Conservation (phyloP, 2,113 vertebrate genomes). For the Mus spicilegus region DNA sequence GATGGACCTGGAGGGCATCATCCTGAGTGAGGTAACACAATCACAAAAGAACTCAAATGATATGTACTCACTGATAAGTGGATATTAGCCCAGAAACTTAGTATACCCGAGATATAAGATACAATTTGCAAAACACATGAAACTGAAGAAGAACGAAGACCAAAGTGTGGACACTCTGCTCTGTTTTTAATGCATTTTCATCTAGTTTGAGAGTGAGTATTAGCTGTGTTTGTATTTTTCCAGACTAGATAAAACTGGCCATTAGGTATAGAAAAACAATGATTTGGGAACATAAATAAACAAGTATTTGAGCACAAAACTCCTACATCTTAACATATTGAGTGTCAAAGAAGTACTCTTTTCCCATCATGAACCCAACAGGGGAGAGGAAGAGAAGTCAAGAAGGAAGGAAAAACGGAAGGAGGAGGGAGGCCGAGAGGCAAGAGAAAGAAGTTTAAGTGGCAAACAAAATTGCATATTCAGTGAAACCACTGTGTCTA, state of each 20-base stretch:
- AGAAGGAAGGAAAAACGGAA: not conserved
- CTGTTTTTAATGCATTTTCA: not conserved
- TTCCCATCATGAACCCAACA: not conserved
- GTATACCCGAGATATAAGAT: too few species aligned
- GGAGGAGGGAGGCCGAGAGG: not conserved
- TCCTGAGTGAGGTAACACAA: too few species aligned
- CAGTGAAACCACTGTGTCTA: not conserved
- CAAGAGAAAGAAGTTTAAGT: not conserved
- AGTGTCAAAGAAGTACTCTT: not conserved
- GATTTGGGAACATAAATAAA: conserved; percentile 32
- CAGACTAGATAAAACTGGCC: not conserved
- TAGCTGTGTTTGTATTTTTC: not conserved
- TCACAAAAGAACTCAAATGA: too few species aligned
- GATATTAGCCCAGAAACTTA: too few species aligned
- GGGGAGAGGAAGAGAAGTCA: not conserved
- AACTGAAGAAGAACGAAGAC: too few species aligned
- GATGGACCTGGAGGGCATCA: too few species aligned
- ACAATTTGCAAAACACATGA: too few species aligned
- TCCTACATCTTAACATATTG: not conserved
- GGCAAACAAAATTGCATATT: not conserved
- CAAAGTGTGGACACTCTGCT: not conserved
- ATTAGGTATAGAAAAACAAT: not conserved
- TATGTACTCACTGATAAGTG: too few species aligned
- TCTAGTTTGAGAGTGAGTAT: not conserved
- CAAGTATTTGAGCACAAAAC: not conserved